Percentiles rank a stretch among this genome's conserved stretches.
Conservation (phyloP, 2,888 invertebrate genomes). For the Agonopterix heracliana region DNA sequence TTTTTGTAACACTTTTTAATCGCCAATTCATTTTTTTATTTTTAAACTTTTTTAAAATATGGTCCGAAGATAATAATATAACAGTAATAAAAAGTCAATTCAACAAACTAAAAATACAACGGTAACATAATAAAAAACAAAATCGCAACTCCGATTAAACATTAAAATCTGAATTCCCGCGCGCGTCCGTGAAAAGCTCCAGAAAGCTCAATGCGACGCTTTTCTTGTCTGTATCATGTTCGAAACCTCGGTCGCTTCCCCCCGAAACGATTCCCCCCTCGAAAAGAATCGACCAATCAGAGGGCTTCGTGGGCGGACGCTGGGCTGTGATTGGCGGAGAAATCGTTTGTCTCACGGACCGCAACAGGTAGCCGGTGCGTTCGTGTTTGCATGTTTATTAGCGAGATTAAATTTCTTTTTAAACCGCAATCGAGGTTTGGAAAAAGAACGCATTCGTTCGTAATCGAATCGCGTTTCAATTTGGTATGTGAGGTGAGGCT, state of each 20-base stretch:
- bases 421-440: conserved; percentile 52
- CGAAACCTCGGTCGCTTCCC: conserved; percentile 47
- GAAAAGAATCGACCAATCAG: conserved; percentile 49
- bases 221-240: conserved; percentile 69
- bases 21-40: conserved; percentile 4
- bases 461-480: conserved; percentile 48
- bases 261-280: conserved; percentile 39
- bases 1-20: conserved; percentile 1
- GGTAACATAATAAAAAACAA: conserved; percentile 17
- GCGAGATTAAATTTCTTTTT: conserved; percentile 71
- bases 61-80: background rate
- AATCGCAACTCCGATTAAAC: conserved; percentile 7
- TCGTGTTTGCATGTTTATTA: conserved; percentile 75
- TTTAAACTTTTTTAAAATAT: background rate
- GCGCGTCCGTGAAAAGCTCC: conserved; percentile 66
- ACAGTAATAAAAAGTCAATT: background rate
- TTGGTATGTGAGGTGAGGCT: conserved; percentile 25
- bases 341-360: conserved; percentile 58
- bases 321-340: conserved; percentile 57
- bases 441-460: conserved; percentile 43
- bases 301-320: conserved; percentile 63
- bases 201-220: conserved; percentile 73
- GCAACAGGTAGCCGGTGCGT: conserved; percentile 75
- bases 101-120: conserved; percentile 1
- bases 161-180: conserved; percentile 31